A percentile compares a stretch with the other conserved stretches of the same genome.
phyloP scores from a whole-genome alignment of 2,113 vertebrate genomes.

The Myotis lucifugus region DNA sequence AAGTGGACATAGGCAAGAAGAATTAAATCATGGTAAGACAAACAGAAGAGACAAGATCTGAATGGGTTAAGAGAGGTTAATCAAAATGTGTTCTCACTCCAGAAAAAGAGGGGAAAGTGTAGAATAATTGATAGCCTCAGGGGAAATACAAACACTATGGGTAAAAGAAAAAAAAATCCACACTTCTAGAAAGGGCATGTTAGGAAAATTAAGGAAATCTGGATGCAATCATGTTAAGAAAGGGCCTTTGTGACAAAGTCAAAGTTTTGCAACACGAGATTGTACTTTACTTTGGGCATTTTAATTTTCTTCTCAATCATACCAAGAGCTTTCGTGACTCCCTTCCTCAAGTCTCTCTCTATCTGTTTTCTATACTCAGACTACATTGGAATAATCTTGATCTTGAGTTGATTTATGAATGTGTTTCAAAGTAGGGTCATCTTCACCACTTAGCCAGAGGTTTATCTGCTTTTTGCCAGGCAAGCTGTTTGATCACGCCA shows the following conservation, averaged over 20 bases:
- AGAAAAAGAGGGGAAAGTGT: conserved; percentile 13
- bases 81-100: conserved; percentile 70
- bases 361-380: conserved; percentile 60
- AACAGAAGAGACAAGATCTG: conserved; percentile 78
- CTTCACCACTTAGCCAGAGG: conserved; percentile 63
- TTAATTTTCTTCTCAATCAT: conserved; percentile 75
- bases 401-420: conserved; percentile 69
- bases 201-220: conserved; percentile 51
- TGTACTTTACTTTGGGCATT: conserved; percentile 43
- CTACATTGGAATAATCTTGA: conserved; percentile 67
- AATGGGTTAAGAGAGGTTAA: conserved; percentile 81
- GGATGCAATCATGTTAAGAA: conserved; percentile 24
- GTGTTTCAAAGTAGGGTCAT: conserved; percentile 68
- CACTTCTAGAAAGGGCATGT: background rate
- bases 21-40: conserved; percentile 73
- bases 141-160: conserved; percentile 42
- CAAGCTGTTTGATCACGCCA: conserved; percentile 57
- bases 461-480: conserved; percentile 68
- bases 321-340: conserved; percentile 61
- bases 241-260: conserved; percentile 17
- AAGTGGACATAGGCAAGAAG: conserved; percentile 66
- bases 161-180: background rate
- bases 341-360: conserved; percentile 57
- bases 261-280: conserved; percentile 36
- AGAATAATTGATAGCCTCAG: conserved; percentile 56